These are phyloP conservation scores for Chymomyza procnemis DNA, from an alignment of 2,888 invertebrate species.

Conservation along the genomic window DNA sequence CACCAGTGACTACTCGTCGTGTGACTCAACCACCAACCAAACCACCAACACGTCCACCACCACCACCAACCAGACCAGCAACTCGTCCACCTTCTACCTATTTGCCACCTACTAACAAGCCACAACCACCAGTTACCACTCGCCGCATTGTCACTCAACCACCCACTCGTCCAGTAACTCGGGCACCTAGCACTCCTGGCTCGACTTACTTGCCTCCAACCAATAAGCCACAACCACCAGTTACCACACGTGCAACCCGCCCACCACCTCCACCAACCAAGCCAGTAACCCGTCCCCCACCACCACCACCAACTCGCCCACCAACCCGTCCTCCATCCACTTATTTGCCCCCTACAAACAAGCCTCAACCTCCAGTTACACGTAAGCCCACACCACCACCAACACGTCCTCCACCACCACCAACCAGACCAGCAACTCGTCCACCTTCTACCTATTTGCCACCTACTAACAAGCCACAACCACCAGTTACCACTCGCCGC, in stretches of 20 bases:
- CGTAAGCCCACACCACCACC: conserved; percentile 50
- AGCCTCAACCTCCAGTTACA: conserved; percentile 24
- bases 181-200: no score
- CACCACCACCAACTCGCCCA: conserved; percentile 22
- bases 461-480: conserved; percentile 48
- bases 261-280: conserved; percentile 21
- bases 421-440: conserved; percentile 40
- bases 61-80: no score
- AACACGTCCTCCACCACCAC: conserved; percentile 32
- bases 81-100: conserved; percentile 2
- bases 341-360: conserved; percentile 15
- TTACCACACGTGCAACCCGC: no score
- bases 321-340: conserved; percentile 39
- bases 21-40: no score
- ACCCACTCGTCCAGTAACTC: conserved; percentile 41
- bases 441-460: conserved; percentile 39
- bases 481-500: conserved; percentile 44
- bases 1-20: no score
- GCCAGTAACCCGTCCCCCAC: conserved; percentile 38
- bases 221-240: no score
- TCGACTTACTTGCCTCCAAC: no score
- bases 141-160: conserved; percentile 33
- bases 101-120: conserved; percentile 20
- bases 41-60: conserved; percentile 36
- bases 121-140: conserved; percentile 27